Conservation (phyloP, 2,888 invertebrate genomes). For the Hemithea aestivaria region DNA sequence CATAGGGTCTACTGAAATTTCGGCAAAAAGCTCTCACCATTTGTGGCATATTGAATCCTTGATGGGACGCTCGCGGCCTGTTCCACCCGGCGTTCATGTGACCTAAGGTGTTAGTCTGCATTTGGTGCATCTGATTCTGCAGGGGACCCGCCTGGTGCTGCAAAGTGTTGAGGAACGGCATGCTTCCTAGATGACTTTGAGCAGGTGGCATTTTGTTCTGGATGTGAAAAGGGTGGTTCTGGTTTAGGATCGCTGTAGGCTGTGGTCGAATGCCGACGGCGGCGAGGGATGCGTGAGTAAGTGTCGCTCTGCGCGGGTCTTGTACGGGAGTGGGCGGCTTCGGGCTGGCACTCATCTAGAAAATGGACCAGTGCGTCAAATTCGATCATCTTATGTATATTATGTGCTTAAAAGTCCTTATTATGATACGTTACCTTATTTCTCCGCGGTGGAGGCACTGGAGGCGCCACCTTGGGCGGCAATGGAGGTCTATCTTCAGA, state of each 20-base stretch:
- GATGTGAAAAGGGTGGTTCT: conserved; percentile 31
- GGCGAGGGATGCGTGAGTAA: conserved; percentile 33
- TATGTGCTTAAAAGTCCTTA: too few relatives aligned
- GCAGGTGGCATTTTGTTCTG: conserved; percentile 40
- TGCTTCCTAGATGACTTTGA: conserved; percentile 52
- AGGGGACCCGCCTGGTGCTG: conserved; percentile 35
- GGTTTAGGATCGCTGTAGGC: conserved; percentile 1
- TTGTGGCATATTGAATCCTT: conserved; percentile 54
- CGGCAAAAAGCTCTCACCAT: conserved; percentile 37
- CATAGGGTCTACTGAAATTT: too few relatives aligned
- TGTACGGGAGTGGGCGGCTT: conserved; percentile 38
- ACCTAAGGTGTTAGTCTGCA: conserved; percentile 47
- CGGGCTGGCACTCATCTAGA: conserved; percentile 55
- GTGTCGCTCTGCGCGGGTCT: conserved; percentile 53
- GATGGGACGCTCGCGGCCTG: conserved; percentile 52
- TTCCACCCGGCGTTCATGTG: conserved; percentile 53
- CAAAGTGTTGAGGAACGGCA: conserved; percentile 57
- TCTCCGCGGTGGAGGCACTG: conserved; percentile 72
- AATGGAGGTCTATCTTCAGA: conserved; percentile 70
- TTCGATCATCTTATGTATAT: too few relatives aligned
- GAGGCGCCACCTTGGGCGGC: conserved; percentile 67
- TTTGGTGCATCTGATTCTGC: conserved; percentile 34
- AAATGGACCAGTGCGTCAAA: background rate
- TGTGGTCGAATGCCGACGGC: conserved; percentile 12
- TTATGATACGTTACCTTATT: conserved; percentile 54